Conservation (phyloP, 2,797 vertebrate genomes). For the Hyperoplus immaculatus region DNA sequence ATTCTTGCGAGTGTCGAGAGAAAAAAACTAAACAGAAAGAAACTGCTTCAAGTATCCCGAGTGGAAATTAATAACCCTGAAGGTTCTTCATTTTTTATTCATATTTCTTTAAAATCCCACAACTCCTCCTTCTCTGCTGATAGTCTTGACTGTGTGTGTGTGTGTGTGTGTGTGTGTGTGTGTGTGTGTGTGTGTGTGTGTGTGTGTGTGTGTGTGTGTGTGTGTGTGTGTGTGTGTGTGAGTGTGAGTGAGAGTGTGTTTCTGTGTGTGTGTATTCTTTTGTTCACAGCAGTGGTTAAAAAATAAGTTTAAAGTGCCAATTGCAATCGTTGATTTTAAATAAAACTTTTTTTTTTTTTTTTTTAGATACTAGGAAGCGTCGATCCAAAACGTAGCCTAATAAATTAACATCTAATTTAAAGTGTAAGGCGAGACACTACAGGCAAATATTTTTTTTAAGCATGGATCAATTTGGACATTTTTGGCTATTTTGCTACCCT, state of each 20-base stretch:
- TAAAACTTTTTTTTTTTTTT: not conserved
- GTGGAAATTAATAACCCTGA: constrained; percentile 69
- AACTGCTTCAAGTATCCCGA: constrained; percentile 72
- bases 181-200: constrained; percentile 5
- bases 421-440: not conserved
- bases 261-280: too few relatives aligned
- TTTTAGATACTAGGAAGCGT: not conserved
- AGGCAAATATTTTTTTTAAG: too few relatives aligned
- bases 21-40: constrained; percentile 27
- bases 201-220: too few relatives aligned
- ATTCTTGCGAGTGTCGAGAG: constrained; percentile 6
- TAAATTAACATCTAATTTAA: constrained; percentile 1
- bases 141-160: constrained; percentile 20
- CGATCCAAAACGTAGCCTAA: not conserved
- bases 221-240: too few relatives aligned
- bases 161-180: constrained; percentile 12
- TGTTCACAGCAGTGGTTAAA: constrained; percentile 21
- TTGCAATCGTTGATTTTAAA: constrained; percentile 23
- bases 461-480: too few relatives aligned
- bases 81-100: constrained; percentile 37
- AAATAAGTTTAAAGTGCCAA: constrained; percentile 44
- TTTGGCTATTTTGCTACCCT: too few relatives aligned
- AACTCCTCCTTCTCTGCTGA: constrained; percentile 58
- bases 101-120: constrained; percentile 31
- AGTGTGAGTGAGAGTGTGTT: too few relatives aligned